A percentile compares a stretch with the other conserved stretches of the same genome.
phyloP scores from a whole-genome alignment of 2,797 vertebrate species.

The Xenentodon cancila region DNA sequence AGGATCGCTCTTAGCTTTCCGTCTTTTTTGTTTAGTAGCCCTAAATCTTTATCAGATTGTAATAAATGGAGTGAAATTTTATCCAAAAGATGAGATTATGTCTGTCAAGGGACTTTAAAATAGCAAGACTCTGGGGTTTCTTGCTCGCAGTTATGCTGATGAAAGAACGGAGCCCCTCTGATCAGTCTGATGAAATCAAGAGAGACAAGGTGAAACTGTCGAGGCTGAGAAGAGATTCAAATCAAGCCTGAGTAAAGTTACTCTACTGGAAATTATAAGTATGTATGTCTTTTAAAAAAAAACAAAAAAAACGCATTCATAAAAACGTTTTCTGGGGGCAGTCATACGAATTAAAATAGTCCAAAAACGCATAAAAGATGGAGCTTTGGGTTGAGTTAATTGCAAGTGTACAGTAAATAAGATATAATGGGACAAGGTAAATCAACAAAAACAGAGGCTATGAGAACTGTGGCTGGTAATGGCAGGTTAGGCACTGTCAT shows the following conservation, averaged over 20 bases:
- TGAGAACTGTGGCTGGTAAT: constrained; percentile 40
- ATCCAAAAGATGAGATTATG: constrained; percentile 45
- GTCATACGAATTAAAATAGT: constrained; percentile 30
- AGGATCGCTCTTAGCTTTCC: constrained; percentile 42
- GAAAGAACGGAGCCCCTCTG: constrained; percentile 34
- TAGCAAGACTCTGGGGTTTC: constrained; percentile 20
- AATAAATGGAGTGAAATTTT: constrained; percentile 55
- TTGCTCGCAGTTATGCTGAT: constrained; percentile 46
- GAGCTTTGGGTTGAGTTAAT: constrained; percentile 35
- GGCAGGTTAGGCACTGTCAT: constrained; percentile 26
- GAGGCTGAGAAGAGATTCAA: constrained; percentile 18
- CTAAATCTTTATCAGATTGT: constrained; percentile 59
- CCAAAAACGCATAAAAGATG: constrained; percentile 34
- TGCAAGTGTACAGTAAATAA: constrained; percentile 21
- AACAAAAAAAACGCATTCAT: constrained; percentile 23
- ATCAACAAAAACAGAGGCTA: constrained; percentile 30
- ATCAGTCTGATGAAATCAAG: constrained; percentile 49
- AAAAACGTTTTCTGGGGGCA: constrained; percentile 25
- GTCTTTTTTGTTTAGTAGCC: constrained; percentile 50
- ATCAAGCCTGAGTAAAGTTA: constrained; percentile 7
- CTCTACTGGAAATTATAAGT: constrained; percentile 18
- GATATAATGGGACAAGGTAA: constrained; percentile 10
- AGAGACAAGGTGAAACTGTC: constrained; percentile 38
- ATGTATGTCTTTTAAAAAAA: constrained; percentile 12
- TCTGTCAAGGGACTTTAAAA: constrained; percentile 42